phyloP scores from a whole-genome alignment of 2,888 invertebrate species.

The Sialis lutaria region DNA sequence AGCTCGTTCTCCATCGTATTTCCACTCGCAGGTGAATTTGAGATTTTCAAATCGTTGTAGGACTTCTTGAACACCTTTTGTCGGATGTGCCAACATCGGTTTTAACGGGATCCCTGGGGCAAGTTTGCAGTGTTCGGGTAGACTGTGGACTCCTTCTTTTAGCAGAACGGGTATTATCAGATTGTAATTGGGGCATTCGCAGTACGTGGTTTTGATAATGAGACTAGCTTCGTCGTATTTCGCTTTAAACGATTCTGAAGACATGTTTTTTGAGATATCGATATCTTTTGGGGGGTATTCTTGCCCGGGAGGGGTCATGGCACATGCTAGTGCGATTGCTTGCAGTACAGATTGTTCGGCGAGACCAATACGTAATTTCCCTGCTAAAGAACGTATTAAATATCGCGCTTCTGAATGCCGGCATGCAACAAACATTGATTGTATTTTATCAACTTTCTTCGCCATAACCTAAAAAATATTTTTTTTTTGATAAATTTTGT shows the following conservation, averaged over 20 bases:
- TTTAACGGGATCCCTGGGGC: slow-evolving; percentile 87
- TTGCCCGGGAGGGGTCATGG: slow-evolving; percentile 60
- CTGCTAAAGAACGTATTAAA: slow-evolving; percentile 75
- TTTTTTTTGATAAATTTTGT: background rate
- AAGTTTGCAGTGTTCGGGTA: slow-evolving; percentile 69
- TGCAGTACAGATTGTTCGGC: slow-evolving; percentile 92
- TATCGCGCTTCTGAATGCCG: slow-evolving; percentile 74
- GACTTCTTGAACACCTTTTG: slow-evolving; percentile 83
- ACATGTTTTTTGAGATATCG: slow-evolving; percentile 42
- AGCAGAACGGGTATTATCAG: slow-evolving; percentile 63
- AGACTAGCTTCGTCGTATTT: slow-evolving; percentile 56
- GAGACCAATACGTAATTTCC: slow-evolving; percentile 88
- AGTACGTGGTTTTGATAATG: slow-evolving; percentile 81
- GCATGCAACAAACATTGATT: slow-evolving; percentile 84
- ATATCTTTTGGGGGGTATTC: slow-evolving; percentile 40
- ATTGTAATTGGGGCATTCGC: slow-evolving; percentile 92
- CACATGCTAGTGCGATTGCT: slow-evolving; percentile 74
- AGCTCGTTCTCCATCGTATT: slow-evolving; percentile 97
- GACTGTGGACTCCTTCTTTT: slow-evolving; percentile 50
- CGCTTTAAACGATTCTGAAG: slow-evolving; percentile 52
- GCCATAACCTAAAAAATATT: slow-evolving; percentile 38
- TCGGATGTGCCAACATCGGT: slow-evolving; percentile 98
- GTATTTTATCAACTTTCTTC: slow-evolving; percentile 86
- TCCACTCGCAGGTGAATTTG: slow-evolving; percentile 95
- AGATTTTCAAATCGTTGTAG: slow-evolving; percentile 51